Evolutionary conservation across 2,888 invertebrate genomes (phyloP).

Genomic region (Drosophila buzzatii): DNA sequence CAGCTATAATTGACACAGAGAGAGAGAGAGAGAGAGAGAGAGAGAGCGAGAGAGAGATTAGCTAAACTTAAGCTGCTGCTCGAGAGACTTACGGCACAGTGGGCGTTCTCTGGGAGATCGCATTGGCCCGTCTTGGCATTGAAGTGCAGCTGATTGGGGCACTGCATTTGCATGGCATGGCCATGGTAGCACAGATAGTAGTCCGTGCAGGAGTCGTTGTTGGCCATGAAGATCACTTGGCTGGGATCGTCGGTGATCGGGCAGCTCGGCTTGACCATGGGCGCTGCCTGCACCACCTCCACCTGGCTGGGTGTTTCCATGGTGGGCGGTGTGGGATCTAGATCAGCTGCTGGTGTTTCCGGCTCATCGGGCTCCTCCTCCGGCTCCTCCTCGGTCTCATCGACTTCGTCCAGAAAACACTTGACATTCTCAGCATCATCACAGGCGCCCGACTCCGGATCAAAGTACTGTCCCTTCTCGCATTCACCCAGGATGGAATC

Average conservation of each 20-base stretch:
- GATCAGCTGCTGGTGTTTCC: conserved; percentile 21
- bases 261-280: conserved; percentile 69
- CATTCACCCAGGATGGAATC: conserved; percentile 77
- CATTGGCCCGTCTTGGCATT: conserved; percentile 78
- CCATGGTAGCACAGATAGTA: conserved; percentile 83
- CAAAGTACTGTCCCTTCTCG: conserved; percentile 74
- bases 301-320: conserved; percentile 48
- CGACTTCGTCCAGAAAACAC: conserved; percentile 71
- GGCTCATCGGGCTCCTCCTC: conserved; percentile 16
- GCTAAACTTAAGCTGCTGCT: neutral
- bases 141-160: conserved; percentile 81
- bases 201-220: conserved; percentile 74
- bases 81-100: conserved; percentile 67
- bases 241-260: conserved; percentile 76
- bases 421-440: conserved; percentile 70
- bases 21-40: no score
- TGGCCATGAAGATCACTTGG: conserved; percentile 79
- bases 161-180: conserved; percentile 82
- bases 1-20: conserved; percentile 43
- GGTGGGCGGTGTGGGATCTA: conserved; percentile 45
- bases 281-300: conserved; percentile 60
- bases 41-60: neutral
- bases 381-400: conserved; percentile 46
- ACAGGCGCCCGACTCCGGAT: conserved; percentile 69
- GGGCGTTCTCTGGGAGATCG: conserved; percentile 80